Evolutionary conservation across 2,113 vertebrate species (phyloP).

Genomic region (Psittacara wagleri): DNA sequence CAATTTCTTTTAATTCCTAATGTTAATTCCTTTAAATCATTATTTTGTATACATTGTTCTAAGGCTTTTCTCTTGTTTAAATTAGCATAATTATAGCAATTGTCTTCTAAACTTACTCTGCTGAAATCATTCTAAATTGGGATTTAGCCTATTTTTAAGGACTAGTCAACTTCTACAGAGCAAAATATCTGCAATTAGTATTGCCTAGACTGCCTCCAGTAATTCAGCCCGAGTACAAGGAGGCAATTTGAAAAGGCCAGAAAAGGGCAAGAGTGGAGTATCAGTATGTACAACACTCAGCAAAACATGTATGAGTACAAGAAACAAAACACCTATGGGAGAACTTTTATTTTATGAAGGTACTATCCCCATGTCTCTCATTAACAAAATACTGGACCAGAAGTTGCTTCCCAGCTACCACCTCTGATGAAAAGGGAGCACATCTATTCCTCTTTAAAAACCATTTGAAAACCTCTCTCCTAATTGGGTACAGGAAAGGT

Average conservation of each 20-base stretch:
- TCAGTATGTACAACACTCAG: accelerated
- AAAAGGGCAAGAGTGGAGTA: not conserved
- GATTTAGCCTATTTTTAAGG: slow-evolving; percentile 40
- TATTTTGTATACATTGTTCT: slow-evolving; percentile 74
- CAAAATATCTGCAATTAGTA: accelerated
- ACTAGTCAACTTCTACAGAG: not conserved
- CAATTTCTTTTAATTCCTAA: slow-evolving; percentile 70
- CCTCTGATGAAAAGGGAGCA: not conserved
- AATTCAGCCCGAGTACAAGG: not conserved
- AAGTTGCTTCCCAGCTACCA: not conserved
- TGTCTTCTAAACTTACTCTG: slow-evolving; percentile 60
- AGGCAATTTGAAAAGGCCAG: not conserved
- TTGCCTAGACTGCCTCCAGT: not conserved
- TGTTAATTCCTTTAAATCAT: slow-evolving; percentile 72
- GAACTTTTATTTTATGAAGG: not conserved
- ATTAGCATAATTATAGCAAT: slow-evolving; percentile 78
- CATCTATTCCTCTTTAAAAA: not conserved
- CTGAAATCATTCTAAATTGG: slow-evolving; percentile 55
- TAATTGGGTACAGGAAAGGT: not conserved
- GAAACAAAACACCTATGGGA: too few relatives aligned
- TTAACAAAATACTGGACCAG: not conserved
- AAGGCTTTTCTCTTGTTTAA: slow-evolving; percentile 73
- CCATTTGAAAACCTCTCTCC: not conserved
- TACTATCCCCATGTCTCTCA: not conserved
- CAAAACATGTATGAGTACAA: not conserved